A percentile compares a stretch with the other conserved stretches of the same genome.
Evolutionary conservation across 64 coral and sea anemone genomes (phyloP).

Genomic region (Pocillopora damicornis): DNA sequence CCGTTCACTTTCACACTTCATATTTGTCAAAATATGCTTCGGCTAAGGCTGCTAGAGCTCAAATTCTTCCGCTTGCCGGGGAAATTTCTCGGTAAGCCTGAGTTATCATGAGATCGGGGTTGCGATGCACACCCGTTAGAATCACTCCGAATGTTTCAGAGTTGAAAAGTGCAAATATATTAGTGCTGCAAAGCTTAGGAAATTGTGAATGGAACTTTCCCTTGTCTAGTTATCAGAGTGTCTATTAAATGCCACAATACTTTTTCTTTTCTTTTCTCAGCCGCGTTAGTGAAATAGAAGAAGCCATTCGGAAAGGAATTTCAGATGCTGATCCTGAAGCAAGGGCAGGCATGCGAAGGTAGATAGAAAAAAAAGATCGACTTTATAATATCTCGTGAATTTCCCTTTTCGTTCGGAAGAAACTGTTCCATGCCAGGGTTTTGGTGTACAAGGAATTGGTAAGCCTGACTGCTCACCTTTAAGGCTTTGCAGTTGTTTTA

Average conservation of each 20-base stretch:
- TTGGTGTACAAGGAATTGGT: neutral
- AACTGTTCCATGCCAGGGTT: neutral
- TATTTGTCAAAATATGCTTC: no score
- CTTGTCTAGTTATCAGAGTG: neutral
- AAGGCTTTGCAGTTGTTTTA: neutral
- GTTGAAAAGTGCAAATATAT: no score
- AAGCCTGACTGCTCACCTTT: neutral
- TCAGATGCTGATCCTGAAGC: slow-evolving; percentile 89
- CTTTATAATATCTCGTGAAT: neutral
- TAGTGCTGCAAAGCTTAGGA: neutral
- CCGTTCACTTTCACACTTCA: no score
- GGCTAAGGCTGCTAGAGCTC: no score
- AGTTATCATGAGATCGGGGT: no score
- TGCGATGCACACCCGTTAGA: no score
- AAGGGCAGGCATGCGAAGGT: slow-evolving; percentile 77
- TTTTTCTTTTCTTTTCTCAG: slow-evolving; percentile 19
- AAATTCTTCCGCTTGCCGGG: no score
- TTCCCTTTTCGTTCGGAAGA: neutral
- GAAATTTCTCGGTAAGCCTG: no score
- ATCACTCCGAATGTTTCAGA: no score
- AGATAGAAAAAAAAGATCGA: neutral
- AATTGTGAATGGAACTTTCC: neutral
- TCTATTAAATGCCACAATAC: neutral
- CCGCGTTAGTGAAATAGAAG: slow-evolving; percentile 84
- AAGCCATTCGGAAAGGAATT: slow-evolving; percentile 75